Evolutionary conservation across 2,113 vertebrate genomes (phyloP).

Genomic region (Atherinomorus stipes): DNA sequence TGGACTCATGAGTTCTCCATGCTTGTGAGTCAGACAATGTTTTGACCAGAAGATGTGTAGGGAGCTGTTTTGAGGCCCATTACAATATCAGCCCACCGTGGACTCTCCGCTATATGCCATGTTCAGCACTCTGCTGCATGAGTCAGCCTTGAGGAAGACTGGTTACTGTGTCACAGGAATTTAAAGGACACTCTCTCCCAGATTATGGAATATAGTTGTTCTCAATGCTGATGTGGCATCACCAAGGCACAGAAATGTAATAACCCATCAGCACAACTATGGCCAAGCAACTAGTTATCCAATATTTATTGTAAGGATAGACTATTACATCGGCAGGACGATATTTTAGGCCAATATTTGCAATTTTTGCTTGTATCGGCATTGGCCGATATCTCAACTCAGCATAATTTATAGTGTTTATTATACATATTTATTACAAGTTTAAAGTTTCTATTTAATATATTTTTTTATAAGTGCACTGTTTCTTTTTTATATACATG

Average conservation of each 20-base stretch:
- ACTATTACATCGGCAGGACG: rapidly evolving
- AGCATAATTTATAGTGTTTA: too few relatives aligned
- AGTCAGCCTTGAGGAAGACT: constrained; percentile 10
- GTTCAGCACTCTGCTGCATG: constrained; percentile 18
- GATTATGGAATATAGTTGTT: neutral
- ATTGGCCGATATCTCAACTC: too few relatives aligned
- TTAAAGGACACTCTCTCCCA: neutral
- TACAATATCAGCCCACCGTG: constrained; percentile 33
- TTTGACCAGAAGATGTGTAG: constrained; percentile 27
- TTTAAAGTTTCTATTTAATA: too few relatives aligned
- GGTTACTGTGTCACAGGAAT: neutral
- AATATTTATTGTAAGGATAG: too few relatives aligned
- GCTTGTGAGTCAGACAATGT: constrained; percentile 39
- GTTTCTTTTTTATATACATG: neutral
- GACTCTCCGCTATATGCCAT: constrained; percentile 22
- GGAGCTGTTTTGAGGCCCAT: constrained; percentile 60
- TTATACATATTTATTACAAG: too few relatives aligned
- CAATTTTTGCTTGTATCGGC: too few relatives aligned
- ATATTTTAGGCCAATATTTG: too few relatives aligned
- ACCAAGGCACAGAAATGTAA: too few relatives aligned
- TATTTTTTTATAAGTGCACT: too few relatives aligned
- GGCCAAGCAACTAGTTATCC: too few relatives aligned
- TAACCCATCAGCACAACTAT: too few relatives aligned
- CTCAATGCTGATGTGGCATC: neutral
- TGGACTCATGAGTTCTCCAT: constrained; percentile 14